A percentile compares a stretch with the other conserved stretches of the same genome.
Evolutionary conservation across 2,113 vertebrate species (phyloP).

Genomic region (Rhinoderma darwinii): DNA sequence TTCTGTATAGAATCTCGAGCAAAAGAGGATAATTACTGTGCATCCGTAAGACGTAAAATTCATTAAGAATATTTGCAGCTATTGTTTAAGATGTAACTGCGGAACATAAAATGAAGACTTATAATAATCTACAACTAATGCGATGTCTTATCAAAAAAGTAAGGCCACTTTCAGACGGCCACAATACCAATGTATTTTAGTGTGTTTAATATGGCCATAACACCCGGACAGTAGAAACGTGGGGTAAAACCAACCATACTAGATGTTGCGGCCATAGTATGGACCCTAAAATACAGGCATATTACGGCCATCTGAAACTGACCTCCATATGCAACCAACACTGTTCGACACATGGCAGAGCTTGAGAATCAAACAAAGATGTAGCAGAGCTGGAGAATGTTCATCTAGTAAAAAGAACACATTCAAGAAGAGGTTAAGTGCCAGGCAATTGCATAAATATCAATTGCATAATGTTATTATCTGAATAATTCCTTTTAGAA

Average conservation of each 20-base stretch:
- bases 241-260: no score
- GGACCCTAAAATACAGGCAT: neutral
- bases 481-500: no score
- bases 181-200: neutral
- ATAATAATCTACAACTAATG: neutral
- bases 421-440: no score
- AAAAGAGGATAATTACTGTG: conserved; percentile 35
- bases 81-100: neutral
- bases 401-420: no score
- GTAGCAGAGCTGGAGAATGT: neutral
- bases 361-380: no score
- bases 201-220: no score
- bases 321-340: neutral
- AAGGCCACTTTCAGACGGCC: neutral
- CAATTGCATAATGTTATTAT: no score
- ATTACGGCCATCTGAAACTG: no score
- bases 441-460: no score
- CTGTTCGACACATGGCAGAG: neutral
- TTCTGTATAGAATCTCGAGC: conserved; percentile 20
- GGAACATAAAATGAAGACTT: neutral
- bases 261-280: neutral
- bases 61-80: neutral
- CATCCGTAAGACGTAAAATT: neutral
- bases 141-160: neutral
- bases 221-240: no score